Evolutionary conservation across 2,888 invertebrate genomes (phyloP).

Genomic region (Oegoconia quadripuncta): DNA sequence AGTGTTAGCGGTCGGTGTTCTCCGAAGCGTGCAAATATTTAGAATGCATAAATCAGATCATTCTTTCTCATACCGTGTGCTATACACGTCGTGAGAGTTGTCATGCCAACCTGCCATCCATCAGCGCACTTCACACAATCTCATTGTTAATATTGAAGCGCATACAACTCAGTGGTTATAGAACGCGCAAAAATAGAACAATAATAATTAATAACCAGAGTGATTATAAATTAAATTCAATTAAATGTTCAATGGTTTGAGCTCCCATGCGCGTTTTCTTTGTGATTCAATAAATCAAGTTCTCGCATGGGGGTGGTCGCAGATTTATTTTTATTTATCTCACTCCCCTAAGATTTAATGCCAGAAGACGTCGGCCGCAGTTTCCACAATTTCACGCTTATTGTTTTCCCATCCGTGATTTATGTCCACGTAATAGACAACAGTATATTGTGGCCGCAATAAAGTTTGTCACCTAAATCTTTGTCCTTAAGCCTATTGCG

Average conservation of each 20-base stretch:
- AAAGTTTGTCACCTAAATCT: constrained; percentile 78
- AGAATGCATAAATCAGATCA: constrained; percentile 4
- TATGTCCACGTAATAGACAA: constrained; percentile 72
- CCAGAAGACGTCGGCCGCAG: constrained; percentile 68
- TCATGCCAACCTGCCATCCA: constrained; percentile 6
- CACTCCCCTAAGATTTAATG: constrained; percentile 77
- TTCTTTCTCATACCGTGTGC: neutral
- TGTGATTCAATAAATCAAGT: constrained; percentile 66
- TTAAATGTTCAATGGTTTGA: constrained; percentile 34
- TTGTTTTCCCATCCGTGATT: constrained; percentile 80
- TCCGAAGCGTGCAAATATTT: too few species aligned
- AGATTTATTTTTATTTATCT: constrained; percentile 79
- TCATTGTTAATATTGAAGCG: too few species aligned
- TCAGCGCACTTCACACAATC: constrained; percentile 8
- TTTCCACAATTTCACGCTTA: constrained; percentile 80
- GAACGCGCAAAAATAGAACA: constrained; percentile 5
- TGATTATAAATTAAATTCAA: constrained; percentile 47
- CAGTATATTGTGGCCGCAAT: constrained; percentile 74
- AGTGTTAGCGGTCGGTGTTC: too few species aligned
- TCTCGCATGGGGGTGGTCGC: constrained; percentile 58
- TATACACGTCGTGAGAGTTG: constrained; percentile 9
- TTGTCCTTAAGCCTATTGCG: constrained; percentile 69
- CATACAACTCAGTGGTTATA: too few species aligned
- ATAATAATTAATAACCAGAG: neutral
- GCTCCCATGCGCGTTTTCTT: constrained; percentile 24